phyloP scores from a whole-genome alignment of 2,888 invertebrate species.

The Eremobia ochroleuca region DNA sequence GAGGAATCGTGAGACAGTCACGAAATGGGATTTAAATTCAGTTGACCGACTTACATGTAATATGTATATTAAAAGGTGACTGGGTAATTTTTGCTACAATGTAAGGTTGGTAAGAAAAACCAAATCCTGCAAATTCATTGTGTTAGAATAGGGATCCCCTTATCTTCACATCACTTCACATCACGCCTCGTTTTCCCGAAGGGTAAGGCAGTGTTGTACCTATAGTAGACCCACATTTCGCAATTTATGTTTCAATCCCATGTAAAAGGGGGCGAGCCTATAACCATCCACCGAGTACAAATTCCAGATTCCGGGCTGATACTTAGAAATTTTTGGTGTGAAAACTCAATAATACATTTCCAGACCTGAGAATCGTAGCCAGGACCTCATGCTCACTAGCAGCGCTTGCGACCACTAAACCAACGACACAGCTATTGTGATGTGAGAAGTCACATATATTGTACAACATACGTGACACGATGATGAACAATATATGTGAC shows the following conservation, averaged over 20 bases:
- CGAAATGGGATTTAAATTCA: slow-evolving; percentile 9
- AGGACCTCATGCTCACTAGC: background rate
- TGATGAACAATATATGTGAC: no score
- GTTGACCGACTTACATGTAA: slow-evolving; percentile 29
- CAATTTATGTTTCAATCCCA: no score
- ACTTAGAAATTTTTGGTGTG: background rate
- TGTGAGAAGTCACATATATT: no score
- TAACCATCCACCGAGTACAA: no score
- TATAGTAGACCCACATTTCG: no score
- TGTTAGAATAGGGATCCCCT: background rate
- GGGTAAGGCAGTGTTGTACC: no score
- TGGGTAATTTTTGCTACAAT: background rate
- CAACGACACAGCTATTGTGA: background rate
- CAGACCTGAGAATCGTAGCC: background rate
- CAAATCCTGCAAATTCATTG: background rate
- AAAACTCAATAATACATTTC: background rate
- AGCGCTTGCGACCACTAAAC: background rate
- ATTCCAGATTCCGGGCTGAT: background rate
- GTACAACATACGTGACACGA: no score
- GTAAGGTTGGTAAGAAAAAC: background rate
- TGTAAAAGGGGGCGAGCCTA: no score
- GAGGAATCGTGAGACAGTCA: slow-evolving; percentile 9
- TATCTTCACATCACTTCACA: background rate
- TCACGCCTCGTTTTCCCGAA: no score
- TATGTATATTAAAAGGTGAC: slow-evolving; percentile 1